Percentiles rank a stretch among this genome's conserved stretches.
Evolutionary conservation across 92 coral and sea anemone genomes (phyloP).

Genomic region (Muricea muricata): DNA sequence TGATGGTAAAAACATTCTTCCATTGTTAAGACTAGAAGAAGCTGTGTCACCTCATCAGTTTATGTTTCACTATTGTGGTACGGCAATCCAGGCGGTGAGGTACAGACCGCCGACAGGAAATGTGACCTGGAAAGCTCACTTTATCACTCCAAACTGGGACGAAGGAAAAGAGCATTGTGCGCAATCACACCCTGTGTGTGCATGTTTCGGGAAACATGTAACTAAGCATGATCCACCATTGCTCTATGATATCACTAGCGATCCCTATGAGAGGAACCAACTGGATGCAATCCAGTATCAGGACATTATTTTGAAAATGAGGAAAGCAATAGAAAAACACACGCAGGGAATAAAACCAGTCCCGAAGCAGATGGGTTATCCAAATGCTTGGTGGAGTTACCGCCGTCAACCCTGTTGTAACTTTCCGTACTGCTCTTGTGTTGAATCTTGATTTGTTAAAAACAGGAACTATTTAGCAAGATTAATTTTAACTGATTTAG

Average conservation of each 20-base stretch:
- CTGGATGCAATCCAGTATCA: slow-evolving; percentile 60
- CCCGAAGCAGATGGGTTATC: slow-evolving; percentile 67
- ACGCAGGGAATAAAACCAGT: slow-evolving; percentile 54
- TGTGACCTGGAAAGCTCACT: slow-evolving; percentile 88
- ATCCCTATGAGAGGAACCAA: slow-evolving; percentile 75
- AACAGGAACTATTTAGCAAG: too few relatives aligned
- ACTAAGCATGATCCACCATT: slow-evolving; percentile 70
- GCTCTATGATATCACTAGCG: slow-evolving; percentile 75
- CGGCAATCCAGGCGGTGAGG: slow-evolving; percentile 87
- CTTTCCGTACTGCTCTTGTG: slow-evolving; percentile 79
- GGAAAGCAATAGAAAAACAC: slow-evolving; percentile 65
- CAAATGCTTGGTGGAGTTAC: slow-evolving; percentile 50
- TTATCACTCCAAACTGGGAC: slow-evolving; percentile 73
- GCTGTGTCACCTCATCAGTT: slow-evolving; percentile 71
- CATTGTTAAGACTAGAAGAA: slow-evolving; percentile 62
- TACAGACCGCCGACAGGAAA: slow-evolving; percentile 71
- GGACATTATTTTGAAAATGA: slow-evolving; percentile 53
- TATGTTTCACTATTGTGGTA: slow-evolving; percentile 89
- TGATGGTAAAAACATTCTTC: slow-evolving; percentile 81
- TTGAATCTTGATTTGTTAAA: neutral
- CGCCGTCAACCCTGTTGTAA: slow-evolving; percentile 79
- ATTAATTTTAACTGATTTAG: too few relatives aligned
- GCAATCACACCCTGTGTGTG: slow-evolving; percentile 37
- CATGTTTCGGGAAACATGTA: slow-evolving; percentile 68
- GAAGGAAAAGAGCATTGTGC: slow-evolving; percentile 68